Percentiles rank a stretch among this genome's conserved stretches.
Conservation (phyloP, 2,797 vertebrate genomes). For the Muscicapa striata region DNA sequence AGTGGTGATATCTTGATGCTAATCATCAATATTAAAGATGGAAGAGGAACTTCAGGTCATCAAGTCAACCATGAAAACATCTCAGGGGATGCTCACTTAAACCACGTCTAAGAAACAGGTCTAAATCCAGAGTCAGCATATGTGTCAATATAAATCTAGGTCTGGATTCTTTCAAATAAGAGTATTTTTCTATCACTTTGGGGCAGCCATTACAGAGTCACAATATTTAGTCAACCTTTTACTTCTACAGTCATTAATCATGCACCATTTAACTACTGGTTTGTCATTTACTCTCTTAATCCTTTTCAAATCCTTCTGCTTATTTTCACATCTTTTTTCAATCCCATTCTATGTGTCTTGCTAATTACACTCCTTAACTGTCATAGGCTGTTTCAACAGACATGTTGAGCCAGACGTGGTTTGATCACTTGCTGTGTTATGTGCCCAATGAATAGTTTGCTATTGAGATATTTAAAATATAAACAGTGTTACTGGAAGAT, state of each 20-base stretch:
- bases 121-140: background rate
- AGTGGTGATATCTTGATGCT: background rate
- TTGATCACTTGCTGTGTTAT: conserved; percentile 18
- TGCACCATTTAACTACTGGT: conserved; percentile 55
- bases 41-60: background rate
- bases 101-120: background rate
- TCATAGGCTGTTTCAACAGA: conserved; percentile 18
- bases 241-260: conserved; percentile 55
- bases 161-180: background rate
- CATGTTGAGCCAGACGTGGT: background rate
- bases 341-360: conserved; percentile 5
- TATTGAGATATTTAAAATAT: background rate
- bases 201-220: conserved; percentile 42
- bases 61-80: background rate
- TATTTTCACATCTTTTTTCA: conserved; percentile 55
- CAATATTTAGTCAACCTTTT: conserved; percentile 65
- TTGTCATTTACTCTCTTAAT: conserved; percentile 55
- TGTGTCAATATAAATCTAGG: background rate
- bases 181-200: background rate
- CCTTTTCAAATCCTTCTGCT: conserved; percentile 54
- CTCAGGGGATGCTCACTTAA: background rate
- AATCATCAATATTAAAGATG: background rate
- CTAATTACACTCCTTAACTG: conserved; percentile 58
- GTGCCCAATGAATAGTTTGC: background rate
- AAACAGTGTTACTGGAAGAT: background rate